phyloP scores from a whole-genome alignment of 2,797 vertebrate genomes.

The Scyliorhinus canicula region DNA sequence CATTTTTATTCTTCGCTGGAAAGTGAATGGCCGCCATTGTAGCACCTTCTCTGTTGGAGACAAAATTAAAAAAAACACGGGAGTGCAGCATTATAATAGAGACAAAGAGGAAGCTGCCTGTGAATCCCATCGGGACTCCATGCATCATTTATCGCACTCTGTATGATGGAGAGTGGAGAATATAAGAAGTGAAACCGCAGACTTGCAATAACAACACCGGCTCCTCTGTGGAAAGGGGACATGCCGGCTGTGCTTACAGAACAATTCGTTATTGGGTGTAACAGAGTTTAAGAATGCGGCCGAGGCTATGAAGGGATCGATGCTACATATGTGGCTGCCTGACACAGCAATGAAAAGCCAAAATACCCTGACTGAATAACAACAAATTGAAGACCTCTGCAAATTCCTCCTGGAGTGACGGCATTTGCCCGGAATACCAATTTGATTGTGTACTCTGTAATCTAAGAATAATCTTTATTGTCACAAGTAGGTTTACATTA shows the following conservation, averaged over 20 bases:
- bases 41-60: constrained; percentile 45
- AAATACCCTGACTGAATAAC: neutral
- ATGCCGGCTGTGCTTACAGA: neutral
- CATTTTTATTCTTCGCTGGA: constrained; percentile 45
- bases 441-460: neutral
- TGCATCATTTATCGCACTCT: constrained; percentile 45
- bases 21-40: constrained; percentile 45
- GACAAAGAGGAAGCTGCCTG: constrained; percentile 48
- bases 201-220: constrained; percentile 4
- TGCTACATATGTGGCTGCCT: neutral
- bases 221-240: neutral
- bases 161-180: constrained; percentile 43
- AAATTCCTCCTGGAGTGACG: neutral
- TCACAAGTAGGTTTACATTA: too few species aligned
- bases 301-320: neutral
- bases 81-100: constrained; percentile 47
- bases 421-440: neutral
- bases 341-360: neutral
- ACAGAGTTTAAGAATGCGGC: neutral
- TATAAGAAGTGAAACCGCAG: constrained; percentile 39
- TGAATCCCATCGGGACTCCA: constrained; percentile 43
- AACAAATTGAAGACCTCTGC: neutral
- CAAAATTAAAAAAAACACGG: constrained; percentile 45
- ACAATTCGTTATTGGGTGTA: neutral
- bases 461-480: too few species aligned